Evolutionary conservation across 2,113 vertebrate species (phyloP).

Genomic region (Pterocles burchelli): DNA sequence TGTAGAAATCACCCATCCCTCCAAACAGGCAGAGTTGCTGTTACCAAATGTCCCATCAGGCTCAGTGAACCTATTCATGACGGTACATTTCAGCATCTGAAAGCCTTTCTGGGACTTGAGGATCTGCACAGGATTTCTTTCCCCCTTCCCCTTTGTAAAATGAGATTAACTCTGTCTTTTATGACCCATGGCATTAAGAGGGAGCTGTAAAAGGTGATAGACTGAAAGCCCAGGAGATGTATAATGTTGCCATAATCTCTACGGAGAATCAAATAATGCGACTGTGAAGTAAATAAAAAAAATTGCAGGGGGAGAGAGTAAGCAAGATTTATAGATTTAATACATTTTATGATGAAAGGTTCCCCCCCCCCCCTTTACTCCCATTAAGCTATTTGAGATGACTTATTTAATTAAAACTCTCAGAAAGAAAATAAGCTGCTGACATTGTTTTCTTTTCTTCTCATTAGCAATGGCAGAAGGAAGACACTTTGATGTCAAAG

Average conservation of each 20-base stretch:
- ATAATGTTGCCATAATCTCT: conserved; percentile 7
- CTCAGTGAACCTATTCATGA: background rate
- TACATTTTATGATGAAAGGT: background rate
- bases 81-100: background rate
- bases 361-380: background rate
- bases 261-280: background rate
- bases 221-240: conserved; percentile 1
- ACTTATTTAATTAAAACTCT: conserved; percentile 39
- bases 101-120: background rate
- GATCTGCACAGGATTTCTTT: background rate
- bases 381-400: background rate
- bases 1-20: background rate
- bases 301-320: background rate
- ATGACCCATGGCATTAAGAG: background rate
- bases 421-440: background rate
- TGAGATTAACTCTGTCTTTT: background rate
- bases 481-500: conserved; percentile 44
- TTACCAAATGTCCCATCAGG: background rate
- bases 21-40: background rate
- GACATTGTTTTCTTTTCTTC: background rate
- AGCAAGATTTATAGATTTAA: conserved; percentile 14
- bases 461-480: background rate
- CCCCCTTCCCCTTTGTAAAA: background rate
- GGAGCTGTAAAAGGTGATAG: conserved; percentile 8
- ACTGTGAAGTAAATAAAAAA: conserved; percentile 7